phyloP scores from a whole-genome alignment of 2,113 vertebrate species.

The Chitala chitala region DNA sequence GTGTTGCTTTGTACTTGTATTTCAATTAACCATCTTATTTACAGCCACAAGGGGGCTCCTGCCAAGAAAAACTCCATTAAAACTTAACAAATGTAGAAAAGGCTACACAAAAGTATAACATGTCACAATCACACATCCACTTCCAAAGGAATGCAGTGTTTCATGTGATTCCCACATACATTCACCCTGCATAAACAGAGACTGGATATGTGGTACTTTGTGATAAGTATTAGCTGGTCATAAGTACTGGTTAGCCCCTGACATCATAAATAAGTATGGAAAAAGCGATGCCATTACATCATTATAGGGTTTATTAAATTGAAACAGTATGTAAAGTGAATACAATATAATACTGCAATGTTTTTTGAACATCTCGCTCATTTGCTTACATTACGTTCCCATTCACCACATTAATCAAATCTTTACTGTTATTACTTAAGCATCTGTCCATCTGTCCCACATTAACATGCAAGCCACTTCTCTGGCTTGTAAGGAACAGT shows the following conservation, averaged over 20 bases:
- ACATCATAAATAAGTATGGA: not conserved
- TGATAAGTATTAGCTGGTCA: not conserved
- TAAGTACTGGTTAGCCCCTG: not conserved
- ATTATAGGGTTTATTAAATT: slow-evolving; percentile 24
- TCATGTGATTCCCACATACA: not conserved
- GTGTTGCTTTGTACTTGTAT: not conserved
- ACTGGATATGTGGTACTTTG: not conserved
- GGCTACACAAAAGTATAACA: too few relatives aligned
- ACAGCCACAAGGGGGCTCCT: slow-evolving; percentile 7
- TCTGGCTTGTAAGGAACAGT: slow-evolving; percentile 34
- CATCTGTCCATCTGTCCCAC: slow-evolving; percentile 49
- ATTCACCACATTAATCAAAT: slow-evolving; percentile 32
- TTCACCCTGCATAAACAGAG: not conserved
- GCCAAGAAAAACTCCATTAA: not conserved
- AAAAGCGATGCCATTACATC: slow-evolving; percentile 5
- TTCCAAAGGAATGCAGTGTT: too few relatives aligned
- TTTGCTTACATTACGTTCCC: not conserved
- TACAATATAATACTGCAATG: not conserved
- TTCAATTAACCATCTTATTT: not conserved
- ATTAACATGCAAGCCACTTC: slow-evolving; percentile 52
- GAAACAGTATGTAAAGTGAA: slow-evolving; percentile 18
- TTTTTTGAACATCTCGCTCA: not conserved
- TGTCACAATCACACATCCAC: not conserved
- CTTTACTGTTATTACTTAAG: not conserved
- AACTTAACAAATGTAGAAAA: not conserved